Base-by-base conservation (phyloP, 2,113 vertebrate genomes). In the Pavo muticus region DNA sequence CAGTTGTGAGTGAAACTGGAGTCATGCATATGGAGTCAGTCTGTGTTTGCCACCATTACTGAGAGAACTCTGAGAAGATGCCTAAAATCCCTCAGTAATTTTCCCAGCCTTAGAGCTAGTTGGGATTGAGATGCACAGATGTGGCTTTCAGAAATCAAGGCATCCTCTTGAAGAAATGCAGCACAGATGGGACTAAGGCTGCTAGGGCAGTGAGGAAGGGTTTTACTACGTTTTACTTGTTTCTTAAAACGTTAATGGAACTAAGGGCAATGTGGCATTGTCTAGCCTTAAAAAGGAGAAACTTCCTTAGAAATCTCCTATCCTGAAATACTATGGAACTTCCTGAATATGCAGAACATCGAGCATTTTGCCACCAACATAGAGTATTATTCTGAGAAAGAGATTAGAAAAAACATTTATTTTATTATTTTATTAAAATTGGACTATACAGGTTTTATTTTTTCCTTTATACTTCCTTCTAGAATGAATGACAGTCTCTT, bases 141-240 rank as follows among this genome's bases (percentile, higher is more conserved):
- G 13, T 59, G 20, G 12, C 8, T 29, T 60, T 6, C 13, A 52
- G 24, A 32, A 50, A 54, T 16, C 45, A 18, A 45, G 18, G 19
- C 5, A 52, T 32, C 14, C 30, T 42, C 14, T 44, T 10, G 7
- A 70, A 54, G 65, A 78, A 69, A 44, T 20, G 27, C 12, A 27
- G 16, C 10, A 15, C 7, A 42, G 64, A 69, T 76, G 23, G 54
- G 4, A 10, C 6, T 71, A 47, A 32, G 20, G 29, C 13, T 9
- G 6, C 21, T 37, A 52, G 20, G n/a, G n/a, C 12, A 59, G 9
- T 0, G 0, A 70, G 32, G 47, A 19, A 67, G 9, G 35, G 42
- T 18, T 84, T 77, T 64, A 4, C 4, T 37, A 29, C n/a, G 32
- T 35, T 95, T 45, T 77, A 21, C 5, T 9, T 64, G 9, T 60